phyloP scores from a whole-genome alignment of 64 coral and sea anemone species.

The Dendrophyllia cribrosa region DNA sequence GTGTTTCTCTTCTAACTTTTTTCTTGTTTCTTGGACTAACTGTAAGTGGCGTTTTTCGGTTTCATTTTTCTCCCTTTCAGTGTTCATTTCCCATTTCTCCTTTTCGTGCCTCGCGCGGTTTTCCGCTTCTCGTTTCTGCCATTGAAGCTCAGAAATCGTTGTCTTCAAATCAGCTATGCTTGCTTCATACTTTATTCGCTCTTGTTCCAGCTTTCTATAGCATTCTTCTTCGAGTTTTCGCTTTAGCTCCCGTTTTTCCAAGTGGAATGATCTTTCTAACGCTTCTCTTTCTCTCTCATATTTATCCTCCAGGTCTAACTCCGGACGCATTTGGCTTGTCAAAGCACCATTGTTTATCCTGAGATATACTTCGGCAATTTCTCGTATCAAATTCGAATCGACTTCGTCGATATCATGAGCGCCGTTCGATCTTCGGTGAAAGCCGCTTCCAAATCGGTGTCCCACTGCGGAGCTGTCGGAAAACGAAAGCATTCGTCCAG shows the following conservation, averaged over 20 bases:
- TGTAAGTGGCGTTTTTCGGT: conserved; percentile 82
- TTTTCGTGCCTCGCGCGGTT: conserved; percentile 78
- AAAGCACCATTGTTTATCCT: conserved; percentile 80
- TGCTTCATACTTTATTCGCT: conserved; percentile 75
- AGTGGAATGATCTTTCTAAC: conserved; percentile 74
- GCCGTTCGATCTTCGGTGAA: conserved; percentile 40
- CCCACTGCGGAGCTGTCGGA: conserved; percentile 12
- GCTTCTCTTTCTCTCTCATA: conserved; percentile 87
- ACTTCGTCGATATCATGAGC: conserved; percentile 53
- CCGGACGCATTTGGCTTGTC: conserved; percentile 83
- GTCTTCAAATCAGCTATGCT: conserved; percentile 78
- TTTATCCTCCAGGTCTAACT: conserved; percentile 97
- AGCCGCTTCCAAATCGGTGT: not conserved
- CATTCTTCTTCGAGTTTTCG: conserved; percentile 86
- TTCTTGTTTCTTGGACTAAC: conserved; percentile 68
- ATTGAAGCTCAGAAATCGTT: conserved; percentile 87
- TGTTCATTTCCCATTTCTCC: conserved; percentile 88
- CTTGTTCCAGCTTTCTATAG: conserved; percentile 73
- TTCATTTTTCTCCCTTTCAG: conserved; percentile 90
- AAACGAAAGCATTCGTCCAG: conserved; percentile 29
- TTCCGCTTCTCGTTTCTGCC: conserved; percentile 92
- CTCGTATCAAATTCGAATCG: conserved; percentile 83
- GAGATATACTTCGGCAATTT: conserved; percentile 93
- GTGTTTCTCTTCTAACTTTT: conserved; percentile 72
- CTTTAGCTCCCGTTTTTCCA: conserved; percentile 84